A percentile compares a stretch with the other conserved stretches of the same genome.
phyloP scores from a whole-genome alignment of 30 jellyfish, hydroid and myxozoan species.

The Pseudorhiza aurosa region DNA sequence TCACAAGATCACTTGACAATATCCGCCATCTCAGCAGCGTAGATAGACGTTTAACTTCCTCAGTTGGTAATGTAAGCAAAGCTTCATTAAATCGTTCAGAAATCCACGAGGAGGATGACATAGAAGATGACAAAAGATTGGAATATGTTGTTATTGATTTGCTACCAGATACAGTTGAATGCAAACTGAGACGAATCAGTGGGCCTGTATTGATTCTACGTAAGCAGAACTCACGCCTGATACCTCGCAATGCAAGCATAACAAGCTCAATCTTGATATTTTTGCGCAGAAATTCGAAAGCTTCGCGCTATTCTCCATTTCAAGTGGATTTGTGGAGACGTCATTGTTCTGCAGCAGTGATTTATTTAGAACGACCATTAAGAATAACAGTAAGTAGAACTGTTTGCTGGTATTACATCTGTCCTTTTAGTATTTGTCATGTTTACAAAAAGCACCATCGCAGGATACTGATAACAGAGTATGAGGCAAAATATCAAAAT shows the following conservation, averaged over 20 bases:
- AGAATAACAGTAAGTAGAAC: conserved; percentile 20
- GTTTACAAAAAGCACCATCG: background rate
- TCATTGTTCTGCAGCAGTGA: background rate
- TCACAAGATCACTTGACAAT: conserved; percentile 6
- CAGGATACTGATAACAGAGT: conserved; percentile 17
- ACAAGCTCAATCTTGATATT: conserved; percentile 36
- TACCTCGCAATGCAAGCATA: background rate
- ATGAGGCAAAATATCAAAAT: background rate
- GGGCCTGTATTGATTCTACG: conserved; percentile 45
- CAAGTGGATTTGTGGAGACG: conserved; percentile 3
- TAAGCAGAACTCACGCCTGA: conserved; percentile 20
- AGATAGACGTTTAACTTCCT: background rate
- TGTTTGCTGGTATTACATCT: conserved; percentile 27
- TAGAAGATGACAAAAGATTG: background rate
- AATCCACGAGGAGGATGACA: conserved; percentile 1
- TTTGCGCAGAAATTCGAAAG: background rate
- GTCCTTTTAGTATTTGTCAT: conserved; percentile 25
- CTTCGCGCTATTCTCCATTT: background rate
- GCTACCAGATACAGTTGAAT: background rate
- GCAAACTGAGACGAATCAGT: background rate
- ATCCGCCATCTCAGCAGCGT: background rate
- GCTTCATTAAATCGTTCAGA: background rate
- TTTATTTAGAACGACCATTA: background rate
- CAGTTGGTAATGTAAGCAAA: background rate
- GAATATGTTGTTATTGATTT: conserved; percentile 51